Evolutionary conservation across 2,113 vertebrate species (phyloP).

Genomic region (Urocitellus parryii): DNA sequence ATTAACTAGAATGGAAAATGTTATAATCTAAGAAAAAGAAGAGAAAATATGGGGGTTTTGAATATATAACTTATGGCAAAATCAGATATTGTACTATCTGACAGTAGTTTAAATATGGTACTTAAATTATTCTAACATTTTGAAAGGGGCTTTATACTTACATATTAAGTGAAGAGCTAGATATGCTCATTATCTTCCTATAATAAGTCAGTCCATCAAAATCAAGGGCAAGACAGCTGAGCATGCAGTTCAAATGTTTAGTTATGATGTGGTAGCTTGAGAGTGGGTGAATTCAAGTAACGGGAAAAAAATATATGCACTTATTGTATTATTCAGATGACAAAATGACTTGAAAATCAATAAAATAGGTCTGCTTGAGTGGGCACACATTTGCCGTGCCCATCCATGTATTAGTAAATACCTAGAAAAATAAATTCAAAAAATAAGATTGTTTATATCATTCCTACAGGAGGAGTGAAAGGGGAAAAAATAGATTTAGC

Average conservation of each 20-base stretch:
- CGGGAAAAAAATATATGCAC: neutral
- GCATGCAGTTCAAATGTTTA: neutral
- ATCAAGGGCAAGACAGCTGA: too few species aligned
- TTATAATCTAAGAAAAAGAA: neutral
- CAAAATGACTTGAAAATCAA: slow-evolving; percentile 60
- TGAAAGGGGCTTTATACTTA: neutral
- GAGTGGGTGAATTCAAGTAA: neutral
- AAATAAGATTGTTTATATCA: slow-evolving; percentile 48
- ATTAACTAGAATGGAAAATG: neutral
- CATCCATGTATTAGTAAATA: slow-evolving; percentile 67
- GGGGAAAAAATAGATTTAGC: slow-evolving; percentile 28
- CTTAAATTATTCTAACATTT: neutral
- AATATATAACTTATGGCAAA: neutral
- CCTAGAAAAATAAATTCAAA: slow-evolving; percentile 71
- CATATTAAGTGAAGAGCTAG: neutral
- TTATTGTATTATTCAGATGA: slow-evolving; percentile 34
- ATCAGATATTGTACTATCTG: neutral
- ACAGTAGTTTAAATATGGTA: neutral
- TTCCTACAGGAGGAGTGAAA: neutral
- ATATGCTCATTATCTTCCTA: neutral
- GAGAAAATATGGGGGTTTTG: neutral
- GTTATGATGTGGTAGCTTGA: neutral
- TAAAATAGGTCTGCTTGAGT: slow-evolving; percentile 63
- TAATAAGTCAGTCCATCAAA: neutral
- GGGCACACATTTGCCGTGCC: slow-evolving; percentile 64